These are phyloP conservation scores for Limnephilus lunatus DNA, from an alignment of 2,888 invertebrate species.

Conservation along the genomic window DNA sequence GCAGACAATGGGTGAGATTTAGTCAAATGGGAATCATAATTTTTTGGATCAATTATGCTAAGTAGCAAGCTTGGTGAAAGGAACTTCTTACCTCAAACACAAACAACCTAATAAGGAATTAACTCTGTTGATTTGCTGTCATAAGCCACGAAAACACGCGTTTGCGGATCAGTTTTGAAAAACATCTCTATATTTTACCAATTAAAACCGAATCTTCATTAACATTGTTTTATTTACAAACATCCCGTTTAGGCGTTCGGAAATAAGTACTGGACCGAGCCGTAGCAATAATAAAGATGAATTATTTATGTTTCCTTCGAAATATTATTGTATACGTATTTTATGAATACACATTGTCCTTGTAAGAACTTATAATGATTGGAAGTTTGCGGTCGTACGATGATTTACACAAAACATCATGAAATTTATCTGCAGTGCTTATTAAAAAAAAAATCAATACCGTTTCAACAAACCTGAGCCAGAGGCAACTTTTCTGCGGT, in stretches of 20 bases:
- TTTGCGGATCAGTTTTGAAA: not conserved
- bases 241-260: not conserved
- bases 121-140: not conserved
- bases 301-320: not conserved
- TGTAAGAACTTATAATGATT: not conserved
- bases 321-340: not conserved
- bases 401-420: not conserved
- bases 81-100: not conserved
- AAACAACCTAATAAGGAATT: not conserved
- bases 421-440: not conserved
- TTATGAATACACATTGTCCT: not conserved
- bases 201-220: not conserved
- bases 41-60: not conserved
- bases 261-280: not conserved
- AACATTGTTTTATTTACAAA: not conserved
- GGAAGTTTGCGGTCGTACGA: not conserved
- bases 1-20: not conserved
- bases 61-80: not conserved
- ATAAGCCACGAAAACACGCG: not conserved
- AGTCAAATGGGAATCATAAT: not conserved
- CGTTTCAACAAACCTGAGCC: not conserved
- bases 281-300: not conserved
- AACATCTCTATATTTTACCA: not conserved
- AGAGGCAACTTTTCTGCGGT: not conserved
- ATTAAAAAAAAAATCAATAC: not conserved